These are phyloP conservation scores for Sebastes melanostomus DNA, from an alignment of 2,797 vertebrate species.

Conservation along the genomic window DNA sequence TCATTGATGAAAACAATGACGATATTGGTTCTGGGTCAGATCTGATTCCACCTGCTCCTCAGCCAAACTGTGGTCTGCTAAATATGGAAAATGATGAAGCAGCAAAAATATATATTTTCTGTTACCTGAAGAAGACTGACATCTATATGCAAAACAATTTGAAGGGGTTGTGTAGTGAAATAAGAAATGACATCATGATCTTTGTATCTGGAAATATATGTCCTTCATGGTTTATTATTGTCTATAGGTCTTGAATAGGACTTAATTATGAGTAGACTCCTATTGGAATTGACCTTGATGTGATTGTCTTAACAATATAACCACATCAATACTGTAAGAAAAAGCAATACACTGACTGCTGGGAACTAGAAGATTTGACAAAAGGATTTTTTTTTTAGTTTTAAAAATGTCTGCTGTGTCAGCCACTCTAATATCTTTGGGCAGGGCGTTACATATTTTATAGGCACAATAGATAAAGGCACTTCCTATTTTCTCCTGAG, in stretches of 20 bases:
- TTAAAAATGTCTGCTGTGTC: not conserved
- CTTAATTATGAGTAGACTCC: not conserved
- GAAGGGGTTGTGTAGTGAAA: not conserved
- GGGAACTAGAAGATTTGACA: not conserved
- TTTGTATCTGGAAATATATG: not conserved
- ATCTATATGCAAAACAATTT: not conserved
- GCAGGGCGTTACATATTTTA: conserved; percentile 18
- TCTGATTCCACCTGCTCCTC: conserved; percentile 9
- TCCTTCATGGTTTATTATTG: not conserved
- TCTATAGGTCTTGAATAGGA: not conserved
- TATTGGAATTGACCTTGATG: not conserved
- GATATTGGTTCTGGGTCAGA: not conserved
- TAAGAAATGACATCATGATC: not conserved
- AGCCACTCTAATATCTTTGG: conserved; percentile 12
- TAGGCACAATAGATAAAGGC: conserved; percentile 8
- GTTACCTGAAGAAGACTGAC: not conserved
- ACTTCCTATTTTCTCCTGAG: conserved; percentile 5
- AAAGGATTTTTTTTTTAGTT: not conserved
- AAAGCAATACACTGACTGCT: not conserved
- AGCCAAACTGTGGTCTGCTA: conserved; percentile 1
- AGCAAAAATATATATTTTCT: not conserved
- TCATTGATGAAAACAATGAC: conserved; percentile 7
- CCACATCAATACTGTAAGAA: not conserved
- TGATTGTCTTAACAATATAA: not conserved
- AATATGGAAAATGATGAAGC: conserved; percentile 23